Conservation (phyloP, 2,797 vertebrate species). For the Cossypha niveicapilla region DNA sequence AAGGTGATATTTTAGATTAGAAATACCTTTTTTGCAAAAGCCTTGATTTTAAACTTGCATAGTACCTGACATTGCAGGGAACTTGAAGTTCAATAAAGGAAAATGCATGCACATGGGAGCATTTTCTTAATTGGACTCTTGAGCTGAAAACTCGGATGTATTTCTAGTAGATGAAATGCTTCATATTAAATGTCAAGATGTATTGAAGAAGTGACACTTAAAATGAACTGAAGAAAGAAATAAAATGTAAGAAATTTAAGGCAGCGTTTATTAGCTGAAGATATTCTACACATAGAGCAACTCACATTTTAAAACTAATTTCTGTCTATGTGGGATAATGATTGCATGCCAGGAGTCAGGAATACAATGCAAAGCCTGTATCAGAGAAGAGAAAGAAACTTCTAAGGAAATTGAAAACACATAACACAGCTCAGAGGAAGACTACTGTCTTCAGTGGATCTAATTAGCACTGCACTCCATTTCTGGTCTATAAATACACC, state of each 20-base stretch:
- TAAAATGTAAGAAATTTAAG: neutral
- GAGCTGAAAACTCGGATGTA: slow-evolving; percentile 25
- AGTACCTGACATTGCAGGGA: neutral
- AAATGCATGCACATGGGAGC: slow-evolving; percentile 6
- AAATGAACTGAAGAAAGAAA: slow-evolving; percentile 30
- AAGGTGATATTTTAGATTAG: neutral
- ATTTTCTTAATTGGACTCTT: slow-evolving; percentile 57
- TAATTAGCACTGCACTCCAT: neutral
- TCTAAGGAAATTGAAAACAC: neutral
- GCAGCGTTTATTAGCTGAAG: neutral
- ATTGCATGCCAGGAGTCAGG: neutral
- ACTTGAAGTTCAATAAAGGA: slow-evolving; percentile 35
- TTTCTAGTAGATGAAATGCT: slow-evolving; percentile 45
- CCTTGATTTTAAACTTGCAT: neutral
- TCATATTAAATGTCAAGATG: slow-evolving; percentile 56
- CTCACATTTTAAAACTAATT: slow-evolving; percentile 1
- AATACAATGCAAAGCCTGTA: neutral
- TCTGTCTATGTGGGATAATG: neutral
- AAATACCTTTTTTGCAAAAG: neutral
- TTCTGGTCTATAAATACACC: neutral
- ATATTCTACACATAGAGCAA: neutral
- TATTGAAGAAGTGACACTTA: slow-evolving; percentile 54
- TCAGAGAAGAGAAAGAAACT: neutral
- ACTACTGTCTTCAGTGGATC: neutral
- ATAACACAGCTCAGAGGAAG: neutral